Evolutionary conservation across 2,888 invertebrate species (phyloP), one percentile per base, ranked within the genome.

Genomic region (Catonia carolina): DNA sequence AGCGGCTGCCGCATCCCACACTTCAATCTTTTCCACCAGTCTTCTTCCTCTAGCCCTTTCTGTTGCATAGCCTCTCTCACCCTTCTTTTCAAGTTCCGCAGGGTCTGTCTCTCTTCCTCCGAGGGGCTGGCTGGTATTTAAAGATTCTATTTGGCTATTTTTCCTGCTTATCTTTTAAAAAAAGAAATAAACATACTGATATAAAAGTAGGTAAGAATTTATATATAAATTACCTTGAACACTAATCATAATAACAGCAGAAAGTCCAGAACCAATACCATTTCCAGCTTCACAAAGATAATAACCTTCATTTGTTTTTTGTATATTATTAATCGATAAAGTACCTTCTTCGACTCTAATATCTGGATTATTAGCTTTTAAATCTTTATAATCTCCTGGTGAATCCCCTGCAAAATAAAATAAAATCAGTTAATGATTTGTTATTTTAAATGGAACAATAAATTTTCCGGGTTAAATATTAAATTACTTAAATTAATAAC

Each of bases 211-310:
- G 22, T n/a, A 31, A 15, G n/a, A 49, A 31, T 49, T 3, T 10
- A 12, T 49, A 20, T 22, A 5, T n/a, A 3, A 63, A 67, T 68
- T 76, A 92, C 92, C 89, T 79, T 95, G 94, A 37, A 96, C 95
- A 65, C 89, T 92, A 63, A 97, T 88, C 66, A 89, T 81, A 66
- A 95, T 90, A 18, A 96, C 93, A 65, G 95, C 95, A 53, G 95
- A 96, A 31, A 96, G 78, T 68, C 93, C 95, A 60, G 93, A 89
- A 60, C 95, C 95, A 67, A 97, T 94, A 67, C 94, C 92, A 74
- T 97, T 97, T 48, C 91, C 91, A 58, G 95, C 94, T 75, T 96
- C 94, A 71, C 97, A 97, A 41, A 96, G 78, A 73, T 95, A 96
- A 71, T 92, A 92, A 18, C 95, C 95, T 75, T 94, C 92, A 70